Evolutionary conservation across 2,888 invertebrate species (phyloP), one percentile per base, ranked within the genome.

Genomic region (Tridacna gigas): DNA sequence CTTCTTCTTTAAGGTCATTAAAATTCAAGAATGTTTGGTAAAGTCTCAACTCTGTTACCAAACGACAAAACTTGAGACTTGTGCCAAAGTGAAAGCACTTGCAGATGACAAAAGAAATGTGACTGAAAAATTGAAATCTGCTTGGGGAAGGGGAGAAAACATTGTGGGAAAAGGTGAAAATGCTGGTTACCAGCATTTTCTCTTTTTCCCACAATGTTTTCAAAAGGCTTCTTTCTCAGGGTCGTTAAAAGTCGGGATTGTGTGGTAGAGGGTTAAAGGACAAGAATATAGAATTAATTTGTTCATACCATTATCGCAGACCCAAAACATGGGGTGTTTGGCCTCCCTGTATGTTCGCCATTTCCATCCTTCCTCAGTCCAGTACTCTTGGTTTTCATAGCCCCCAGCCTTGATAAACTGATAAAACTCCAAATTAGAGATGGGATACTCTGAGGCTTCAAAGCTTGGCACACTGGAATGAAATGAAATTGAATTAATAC

Each of bases 311-410:
- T 92, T 81, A 73, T 90, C 81, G 82, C 94, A 94, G 26, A 92
- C 87, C 94, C 94, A 94, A 86, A 94, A 94, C 26, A 90, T 86
- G 20, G 94, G 94, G 76, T 94, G 94, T 25, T 81, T 89, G 7
- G 93, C 91, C 71, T 93, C 84, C 60, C 92, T 85, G 88, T 86
- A 94, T 45, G 87, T 67, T 28, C 89, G 87, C 94, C 94, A 94
- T 47, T 89, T 78, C 94, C 94, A 94, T 0, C 94, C 94, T 69
- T 94, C 94, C 37, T 91, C 90, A 22, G 91, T 92, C 94, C 94
- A 94, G 73, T 90, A 89, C 15, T 90, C 79, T 48, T 86, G 67
- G 18, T 88, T 91, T 28, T 82, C 77, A 86, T 94, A 94, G 0
- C 94, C 94, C 3, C 92, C 93, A 73, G 82, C 91, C 26, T 89